Percentiles rank a stretch among this genome's conserved stretches.
Evolutionary conservation across 2,113 vertebrate species (phyloP).

Genomic region (Scophthalmus maximus): DNA sequence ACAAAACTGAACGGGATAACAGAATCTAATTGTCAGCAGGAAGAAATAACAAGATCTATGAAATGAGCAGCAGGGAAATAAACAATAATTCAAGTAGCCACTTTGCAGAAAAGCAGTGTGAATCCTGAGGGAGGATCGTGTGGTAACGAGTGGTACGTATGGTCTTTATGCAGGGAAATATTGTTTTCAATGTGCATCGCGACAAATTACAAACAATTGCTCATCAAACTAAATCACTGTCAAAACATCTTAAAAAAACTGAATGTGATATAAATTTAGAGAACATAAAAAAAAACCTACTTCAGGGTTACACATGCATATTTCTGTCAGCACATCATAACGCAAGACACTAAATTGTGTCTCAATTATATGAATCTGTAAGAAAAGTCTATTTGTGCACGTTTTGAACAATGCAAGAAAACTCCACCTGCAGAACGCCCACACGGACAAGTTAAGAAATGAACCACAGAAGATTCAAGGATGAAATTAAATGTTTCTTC

Average conservation of each 20-base stretch:
- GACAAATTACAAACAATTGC: conserved; percentile 3
- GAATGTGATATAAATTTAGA: too few species aligned
- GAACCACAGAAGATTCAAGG: not conserved
- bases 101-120: conserved; percentile 5
- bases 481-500: not conserved
- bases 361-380: not conserved
- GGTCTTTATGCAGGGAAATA: not conserved
- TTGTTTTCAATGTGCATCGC: not conserved
- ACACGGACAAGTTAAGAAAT: not conserved
- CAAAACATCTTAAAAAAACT: not conserved
- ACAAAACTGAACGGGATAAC: conserved; percentile 24
- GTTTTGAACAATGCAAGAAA: not conserved
- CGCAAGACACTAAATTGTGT: not conserved
- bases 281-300: too few species aligned
- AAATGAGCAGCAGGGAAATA: conserved; percentile 19
- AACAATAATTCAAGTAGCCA: conserved; percentile 37
- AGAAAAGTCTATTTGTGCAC: not conserved
- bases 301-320: too few species aligned
- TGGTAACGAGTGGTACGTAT: not conserved
- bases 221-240: not conserved
- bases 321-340: too few species aligned
- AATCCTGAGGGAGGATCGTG: conserved; percentile 10
- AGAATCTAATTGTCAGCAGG: conserved; percentile 48
- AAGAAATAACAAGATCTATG: conserved; percentile 40
- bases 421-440: not conserved